Percentiles rank a stretch among this genome's conserved stretches.
phyloP scores from a whole-genome alignment of 1,140 invertebrate genomes.

The Papilio polyxenes region DNA sequence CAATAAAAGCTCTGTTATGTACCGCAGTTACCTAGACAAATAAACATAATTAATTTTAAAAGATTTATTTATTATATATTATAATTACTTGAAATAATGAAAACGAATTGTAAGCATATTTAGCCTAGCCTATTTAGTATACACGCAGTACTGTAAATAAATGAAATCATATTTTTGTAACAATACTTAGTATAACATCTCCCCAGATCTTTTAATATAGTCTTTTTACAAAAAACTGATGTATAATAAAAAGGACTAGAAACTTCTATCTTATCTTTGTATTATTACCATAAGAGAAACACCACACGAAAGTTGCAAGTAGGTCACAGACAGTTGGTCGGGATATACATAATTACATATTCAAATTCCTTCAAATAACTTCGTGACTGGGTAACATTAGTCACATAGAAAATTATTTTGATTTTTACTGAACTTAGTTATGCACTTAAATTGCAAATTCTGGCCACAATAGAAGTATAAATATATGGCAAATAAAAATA shows the following conservation, averaged over 20 bases:
- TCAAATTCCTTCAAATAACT: slow-evolving; percentile 31
- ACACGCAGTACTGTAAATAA: too few relatives aligned
- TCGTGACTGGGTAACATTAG: slow-evolving; percentile 32
- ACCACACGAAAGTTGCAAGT: not conserved
- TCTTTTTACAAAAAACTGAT: too few relatives aligned
- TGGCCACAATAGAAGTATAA: not conserved
- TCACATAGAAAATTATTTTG: slow-evolving; percentile 23
- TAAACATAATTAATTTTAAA: slow-evolving; percentile 11
- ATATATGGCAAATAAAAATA: not conserved
- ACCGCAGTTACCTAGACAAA: slow-evolving; percentile 81
- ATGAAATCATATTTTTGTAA: too few relatives aligned
- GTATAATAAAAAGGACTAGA: too few relatives aligned
- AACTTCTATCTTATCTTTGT: not conserved
- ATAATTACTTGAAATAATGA: too few relatives aligned
- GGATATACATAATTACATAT: slow-evolving; percentile 17
- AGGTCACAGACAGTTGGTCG: slow-evolving; percentile 14
- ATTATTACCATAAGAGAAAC: not conserved
- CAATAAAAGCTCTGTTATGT: slow-evolving; percentile 89
- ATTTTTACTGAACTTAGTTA: slow-evolving; percentile 6
- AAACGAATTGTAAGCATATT: too few relatives aligned
- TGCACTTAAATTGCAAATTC: slow-evolving; percentile 17
- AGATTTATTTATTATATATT: not conserved
- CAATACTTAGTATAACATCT: too few relatives aligned
- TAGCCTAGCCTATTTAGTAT: too few relatives aligned
- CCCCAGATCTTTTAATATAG: too few relatives aligned